Conservation (phyloP, 2,888 invertebrate species). For the Cheilosia pagana region DNA sequence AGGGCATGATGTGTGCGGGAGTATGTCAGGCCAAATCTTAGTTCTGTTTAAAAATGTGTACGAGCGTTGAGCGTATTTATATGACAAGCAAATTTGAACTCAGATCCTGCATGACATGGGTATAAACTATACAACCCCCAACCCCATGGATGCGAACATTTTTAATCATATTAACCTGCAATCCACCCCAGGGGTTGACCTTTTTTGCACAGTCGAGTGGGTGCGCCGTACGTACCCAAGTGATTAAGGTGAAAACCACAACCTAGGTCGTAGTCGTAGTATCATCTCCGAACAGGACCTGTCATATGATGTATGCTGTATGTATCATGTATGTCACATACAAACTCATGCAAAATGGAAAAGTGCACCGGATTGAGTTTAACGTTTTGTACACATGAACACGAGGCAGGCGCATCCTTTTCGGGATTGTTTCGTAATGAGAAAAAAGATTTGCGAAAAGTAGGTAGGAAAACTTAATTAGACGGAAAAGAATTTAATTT, state of each 20-base stretch:
- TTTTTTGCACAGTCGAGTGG: constrained; percentile 56
- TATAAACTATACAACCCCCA: no score
- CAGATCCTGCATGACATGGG: no score
- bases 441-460: constrained; percentile 25
- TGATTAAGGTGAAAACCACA: constrained; percentile 74
- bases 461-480: constrained; percentile 11
- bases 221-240: constrained; percentile 46
- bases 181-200: constrained; percentile 63
- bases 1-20: not conserved
- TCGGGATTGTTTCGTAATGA: not conserved
- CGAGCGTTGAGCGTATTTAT: constrained; percentile 2
- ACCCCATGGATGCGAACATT: constrained; percentile 44
- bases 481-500: not conserved
- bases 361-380: constrained; percentile 53
- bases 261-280: constrained; percentile 49
- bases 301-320: constrained; percentile 60
- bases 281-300: constrained; percentile 17
- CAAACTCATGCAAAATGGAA: constrained; percentile 17
- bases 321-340: constrained; percentile 40
- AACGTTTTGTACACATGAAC: not conserved
- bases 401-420: not conserved
- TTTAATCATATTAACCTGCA: constrained; percentile 74
- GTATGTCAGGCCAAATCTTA: constrained; percentile 55
- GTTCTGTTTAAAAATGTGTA: constrained; percentile 47
- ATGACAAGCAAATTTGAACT: not conserved